Evolutionary conservation across 1,140 invertebrate genomes (phyloP).

Genomic region (Ostrea denselamellosa): DNA sequence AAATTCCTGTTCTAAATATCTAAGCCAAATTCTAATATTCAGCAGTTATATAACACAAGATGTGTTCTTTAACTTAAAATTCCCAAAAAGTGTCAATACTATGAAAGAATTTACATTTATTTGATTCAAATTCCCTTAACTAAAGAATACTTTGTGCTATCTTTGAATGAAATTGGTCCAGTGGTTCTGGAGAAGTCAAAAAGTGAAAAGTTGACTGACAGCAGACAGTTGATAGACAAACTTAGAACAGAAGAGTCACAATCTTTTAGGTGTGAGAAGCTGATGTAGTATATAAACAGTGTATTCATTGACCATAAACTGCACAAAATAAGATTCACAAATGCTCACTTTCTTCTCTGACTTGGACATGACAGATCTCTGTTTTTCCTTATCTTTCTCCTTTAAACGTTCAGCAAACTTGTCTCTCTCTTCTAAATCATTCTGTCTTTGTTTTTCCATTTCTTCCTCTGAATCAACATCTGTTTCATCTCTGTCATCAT

Average conservation of each 20-base stretch:
- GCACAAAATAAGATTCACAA: not conserved
- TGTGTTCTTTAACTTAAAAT: too few species aligned
- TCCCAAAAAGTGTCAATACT: too few species aligned
- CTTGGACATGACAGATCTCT: slow-evolving; percentile 85
- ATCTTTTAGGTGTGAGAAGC: too few species aligned
- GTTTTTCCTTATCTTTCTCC: slow-evolving; percentile 93
- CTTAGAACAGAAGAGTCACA: too few species aligned
- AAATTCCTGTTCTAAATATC: too few species aligned
- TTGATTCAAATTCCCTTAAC: not conserved
- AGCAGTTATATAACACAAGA: too few species aligned
- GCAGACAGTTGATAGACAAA: too few species aligned
- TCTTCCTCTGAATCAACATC: slow-evolving; percentile 64
- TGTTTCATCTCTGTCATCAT: slow-evolving; percentile 54
- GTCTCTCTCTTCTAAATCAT: slow-evolving; percentile 95
- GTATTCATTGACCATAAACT: too few species aligned
- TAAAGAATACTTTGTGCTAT: not conserved
- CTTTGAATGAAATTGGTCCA: not conserved
- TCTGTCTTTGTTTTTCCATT: slow-evolving; percentile 82
- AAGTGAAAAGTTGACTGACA: too few species aligned
- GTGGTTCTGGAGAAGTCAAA: not conserved
- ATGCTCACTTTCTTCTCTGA: slow-evolving; percentile 83
- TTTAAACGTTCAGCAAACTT: slow-evolving; percentile 94
- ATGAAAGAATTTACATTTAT: too few species aligned
- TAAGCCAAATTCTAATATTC: too few species aligned
- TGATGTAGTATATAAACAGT: too few species aligned